Conservation (phyloP, 2,113 vertebrate species). For the Eurystomus gularis region DNA sequence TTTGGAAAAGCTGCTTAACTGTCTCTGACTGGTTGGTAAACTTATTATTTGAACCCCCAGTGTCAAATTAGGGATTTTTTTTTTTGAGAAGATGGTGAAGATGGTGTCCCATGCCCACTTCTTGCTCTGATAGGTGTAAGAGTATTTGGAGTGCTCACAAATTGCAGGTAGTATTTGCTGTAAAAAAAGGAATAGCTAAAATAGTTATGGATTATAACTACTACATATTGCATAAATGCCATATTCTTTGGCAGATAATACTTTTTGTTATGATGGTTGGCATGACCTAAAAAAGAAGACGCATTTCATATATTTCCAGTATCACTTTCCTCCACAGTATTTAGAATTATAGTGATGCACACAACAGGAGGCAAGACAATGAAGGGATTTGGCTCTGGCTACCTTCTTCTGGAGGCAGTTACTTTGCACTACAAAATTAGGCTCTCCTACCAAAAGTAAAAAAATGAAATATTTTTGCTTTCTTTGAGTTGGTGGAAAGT, state of each 20-base stretch:
- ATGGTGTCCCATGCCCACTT: neutral
- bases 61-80: neutral
- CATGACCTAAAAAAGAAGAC: neutral
- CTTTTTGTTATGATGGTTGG: neutral
- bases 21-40: neutral
- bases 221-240: neutral
- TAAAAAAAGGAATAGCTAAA: neutral
- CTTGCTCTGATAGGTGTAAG: neutral
- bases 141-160: neutral
- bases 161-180: neutral
- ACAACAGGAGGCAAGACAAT: neutral
- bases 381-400: neutral
- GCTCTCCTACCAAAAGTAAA: neutral
- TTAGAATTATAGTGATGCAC: neutral
- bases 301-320: neutral
- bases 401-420: neutral
- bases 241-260: too few species aligned
- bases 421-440: neutral
- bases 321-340: neutral
- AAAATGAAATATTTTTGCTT: neutral
- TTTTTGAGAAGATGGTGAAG: neutral
- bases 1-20: neutral
- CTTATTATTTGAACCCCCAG: rapidly evolving
- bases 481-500: neutral
- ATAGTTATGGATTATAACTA: neutral